Conservation (phyloP, 1,140 invertebrate species). For the Radopholus similis region DNA sequence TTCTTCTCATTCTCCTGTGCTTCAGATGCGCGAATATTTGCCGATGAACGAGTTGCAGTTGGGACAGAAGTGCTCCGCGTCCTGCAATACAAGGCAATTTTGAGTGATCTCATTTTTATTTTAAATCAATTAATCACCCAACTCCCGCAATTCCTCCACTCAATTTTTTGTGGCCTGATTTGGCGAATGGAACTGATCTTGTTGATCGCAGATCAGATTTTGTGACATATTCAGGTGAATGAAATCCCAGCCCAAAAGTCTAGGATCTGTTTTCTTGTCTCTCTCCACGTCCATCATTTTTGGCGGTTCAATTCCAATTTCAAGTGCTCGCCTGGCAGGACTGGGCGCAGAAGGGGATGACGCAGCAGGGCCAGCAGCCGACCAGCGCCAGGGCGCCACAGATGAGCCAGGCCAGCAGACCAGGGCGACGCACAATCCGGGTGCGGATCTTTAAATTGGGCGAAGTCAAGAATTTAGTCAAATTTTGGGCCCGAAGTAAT, state of each 20-base stretch:
- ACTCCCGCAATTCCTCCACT: no score
- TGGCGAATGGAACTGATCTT: no score
- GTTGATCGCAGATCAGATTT: no score
- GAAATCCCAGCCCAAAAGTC: no score
- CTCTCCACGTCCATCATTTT: no score
- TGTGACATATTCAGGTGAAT: no score
- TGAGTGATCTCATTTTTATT: neutral
- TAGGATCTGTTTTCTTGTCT: no score
- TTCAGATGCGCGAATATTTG: constrained; percentile 18
- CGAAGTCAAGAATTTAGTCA: neutral
- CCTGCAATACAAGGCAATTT: constrained; percentile 1
- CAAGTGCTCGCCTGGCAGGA: constrained; percentile 1
- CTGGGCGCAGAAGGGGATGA: constrained; percentile 10
- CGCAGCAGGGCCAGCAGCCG: constrained; percentile 20
- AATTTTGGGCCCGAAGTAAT: no score
- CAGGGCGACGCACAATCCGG: constrained; percentile 4
- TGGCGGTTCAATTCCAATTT: no score
- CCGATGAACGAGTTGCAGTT: constrained; percentile 18
- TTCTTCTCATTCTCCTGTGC: no score
- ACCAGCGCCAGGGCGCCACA: constrained; percentile 16
- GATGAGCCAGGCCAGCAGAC: constrained; percentile 15
- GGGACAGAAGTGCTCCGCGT: constrained; percentile 9
- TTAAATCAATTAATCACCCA: neutral
- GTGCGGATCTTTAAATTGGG: neutral
- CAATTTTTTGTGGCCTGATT: no score